Percentiles rank a stretch among this genome's conserved stretches.
phyloP scores from a whole-genome alignment of 53 echinoderm and acorn worm genomes.

The Mesocentrotus franciscanus region DNA sequence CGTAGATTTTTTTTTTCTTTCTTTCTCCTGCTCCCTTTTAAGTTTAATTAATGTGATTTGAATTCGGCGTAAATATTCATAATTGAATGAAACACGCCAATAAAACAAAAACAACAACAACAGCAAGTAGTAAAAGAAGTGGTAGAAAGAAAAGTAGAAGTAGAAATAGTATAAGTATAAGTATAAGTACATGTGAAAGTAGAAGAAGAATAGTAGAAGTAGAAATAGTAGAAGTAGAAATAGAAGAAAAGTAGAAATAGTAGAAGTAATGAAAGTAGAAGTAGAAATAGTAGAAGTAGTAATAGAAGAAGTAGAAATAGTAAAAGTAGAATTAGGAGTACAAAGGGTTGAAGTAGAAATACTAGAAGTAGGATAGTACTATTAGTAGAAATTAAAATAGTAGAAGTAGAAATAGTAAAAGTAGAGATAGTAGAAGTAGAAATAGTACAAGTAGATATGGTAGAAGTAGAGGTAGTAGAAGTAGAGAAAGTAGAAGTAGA shows the following conservation, averaged over 20 bases:
- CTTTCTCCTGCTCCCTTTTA: no score
- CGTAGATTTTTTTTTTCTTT: no score
- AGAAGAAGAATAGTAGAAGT: constrained; percentile 17
- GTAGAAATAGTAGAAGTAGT: not conserved
- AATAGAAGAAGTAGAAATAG: not conserved
- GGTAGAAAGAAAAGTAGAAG: not conserved
- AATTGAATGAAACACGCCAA: no score
- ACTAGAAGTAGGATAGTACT: constrained; percentile 3
- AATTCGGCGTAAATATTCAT: no score
- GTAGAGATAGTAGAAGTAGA: not conserved
- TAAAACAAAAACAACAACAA: no score
- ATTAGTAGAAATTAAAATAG: not conserved
- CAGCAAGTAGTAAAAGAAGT: no score
- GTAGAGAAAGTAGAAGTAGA: not conserved
- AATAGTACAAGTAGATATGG: not conserved
- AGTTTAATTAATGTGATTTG: no score
- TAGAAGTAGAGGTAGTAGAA: not conserved
- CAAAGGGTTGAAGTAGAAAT: not conserved
- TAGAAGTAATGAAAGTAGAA: not conserved
- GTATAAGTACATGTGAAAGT: not conserved
- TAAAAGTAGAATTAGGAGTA: not conserved
- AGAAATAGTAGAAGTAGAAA: not conserved
- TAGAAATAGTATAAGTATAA: not conserved
- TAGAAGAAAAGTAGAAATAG: not conserved
- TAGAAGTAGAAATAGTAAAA: not conserved